Base-by-base conservation (phyloP, 2,888 invertebrate genomes). In the Euplagia quadripunctaria region DNA sequence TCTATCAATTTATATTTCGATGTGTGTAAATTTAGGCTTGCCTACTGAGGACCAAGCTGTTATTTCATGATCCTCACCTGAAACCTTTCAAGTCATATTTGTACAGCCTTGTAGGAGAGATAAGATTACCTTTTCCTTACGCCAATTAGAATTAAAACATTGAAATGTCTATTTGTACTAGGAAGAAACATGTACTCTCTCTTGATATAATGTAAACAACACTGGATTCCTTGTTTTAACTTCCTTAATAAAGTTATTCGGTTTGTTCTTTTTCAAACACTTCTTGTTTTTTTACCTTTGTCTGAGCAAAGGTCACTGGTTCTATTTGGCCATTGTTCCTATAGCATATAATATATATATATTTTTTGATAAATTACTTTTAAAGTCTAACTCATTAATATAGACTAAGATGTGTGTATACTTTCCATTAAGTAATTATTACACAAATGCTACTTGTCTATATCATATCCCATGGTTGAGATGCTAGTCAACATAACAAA, bases 31-130 rank as follows among this genome's bases (percentile, higher is more conserved):
- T 70, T 69, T 70, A 76, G 70, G 71, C 69, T 65, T 71, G 73
- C 64, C n/a, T 70, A 42, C 16, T 46, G 49, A 31, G 31, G 31
- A 46, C 49, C 58, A 63, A 70, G 9, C 42, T 51, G 1, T 14
- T 49, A 74, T 70, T 73, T 63, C 12, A 65, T 74, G 71, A 72
- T 63, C 66, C 8, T 68, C 64, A 49, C 31, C 70, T 71, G 81
- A 87, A 82, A 78, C 87, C 85, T 79, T 83, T 84, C 63, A 80
- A 79, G 69, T 74, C 68, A 71, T 73, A 75, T 78, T 77, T 41
- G 64, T 80, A 70, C 79, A 86, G 82, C 87, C 84, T 89, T 90
- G 85, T 64, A 73, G 65, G 14, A 82, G 16, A 82, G 89, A 88
- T 90, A 88, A 88, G 85, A 86, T 80, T 86, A 77, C 67, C 70